Conservation (phyloP, 2,113 vertebrate genomes). For the Nematolebias whitei region DNA sequence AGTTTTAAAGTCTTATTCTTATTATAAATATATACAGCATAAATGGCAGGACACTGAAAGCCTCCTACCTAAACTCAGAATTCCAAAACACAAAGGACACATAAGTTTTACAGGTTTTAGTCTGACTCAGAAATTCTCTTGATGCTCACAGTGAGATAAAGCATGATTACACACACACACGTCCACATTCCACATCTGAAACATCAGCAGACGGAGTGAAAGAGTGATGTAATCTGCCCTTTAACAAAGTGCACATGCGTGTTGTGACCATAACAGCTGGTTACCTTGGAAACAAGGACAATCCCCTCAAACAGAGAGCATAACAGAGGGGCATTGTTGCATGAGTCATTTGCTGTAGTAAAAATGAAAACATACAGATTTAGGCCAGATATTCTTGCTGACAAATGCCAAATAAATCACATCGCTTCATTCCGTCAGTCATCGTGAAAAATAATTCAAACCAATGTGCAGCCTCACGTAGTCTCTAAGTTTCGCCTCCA, state of each 20-base stretch:
- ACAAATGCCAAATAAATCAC: constrained; percentile 9
- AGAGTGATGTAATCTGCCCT: constrained; percentile 59
- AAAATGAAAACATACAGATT: constrained; percentile 20
- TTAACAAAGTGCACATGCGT: constrained; percentile 26
- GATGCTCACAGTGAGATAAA: constrained; percentile 22
- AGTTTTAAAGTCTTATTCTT: too few species aligned
- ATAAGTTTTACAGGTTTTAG: constrained; percentile 5
- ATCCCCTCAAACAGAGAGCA: constrained; percentile 53
- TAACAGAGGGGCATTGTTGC: constrained; percentile 55
- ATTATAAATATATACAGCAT: too few species aligned
- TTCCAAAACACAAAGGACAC: neutral
- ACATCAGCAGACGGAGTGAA: constrained; percentile 36
- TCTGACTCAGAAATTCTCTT: constrained; percentile 18
- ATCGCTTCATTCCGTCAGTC: neutral
- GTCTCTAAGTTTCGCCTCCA: constrained; percentile 25
- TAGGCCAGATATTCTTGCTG: neutral
- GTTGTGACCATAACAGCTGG: constrained; percentile 66
- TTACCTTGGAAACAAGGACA: constrained; percentile 65
- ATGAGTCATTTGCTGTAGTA: constrained; percentile 46
- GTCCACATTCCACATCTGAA: constrained; percentile 43
- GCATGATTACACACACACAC: constrained; percentile 10
- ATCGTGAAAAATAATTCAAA: neutral
- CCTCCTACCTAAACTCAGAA: neutral
- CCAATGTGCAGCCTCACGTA: neutral
- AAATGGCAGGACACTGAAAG: too few species aligned